Evolutionary conservation across 2,797 vertebrate species (phyloP).

Genomic region (Pipistrellus kuhlii): DNA sequence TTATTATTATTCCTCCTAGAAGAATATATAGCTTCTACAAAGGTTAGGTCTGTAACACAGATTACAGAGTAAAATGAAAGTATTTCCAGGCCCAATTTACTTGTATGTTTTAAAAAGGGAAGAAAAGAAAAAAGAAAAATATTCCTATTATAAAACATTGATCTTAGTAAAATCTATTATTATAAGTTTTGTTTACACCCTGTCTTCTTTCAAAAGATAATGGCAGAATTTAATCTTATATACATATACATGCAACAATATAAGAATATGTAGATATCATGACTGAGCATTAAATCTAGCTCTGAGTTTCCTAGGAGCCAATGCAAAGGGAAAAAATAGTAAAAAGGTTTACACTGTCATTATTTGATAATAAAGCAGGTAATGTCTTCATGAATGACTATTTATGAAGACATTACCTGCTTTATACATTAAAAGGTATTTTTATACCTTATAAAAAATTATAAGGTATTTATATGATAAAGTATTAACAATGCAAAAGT

Average conservation of each 20-base stretch:
- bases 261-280: neutral
- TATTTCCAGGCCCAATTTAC: neutral
- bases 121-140: neutral
- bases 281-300: neutral
- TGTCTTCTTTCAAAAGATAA: neutral
- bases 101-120: neutral
- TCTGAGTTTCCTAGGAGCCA: slow-evolving; percentile 12
- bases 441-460: no score
- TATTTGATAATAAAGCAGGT: slow-evolving; percentile 3
- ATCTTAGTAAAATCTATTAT: neutral
- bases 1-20: neutral
- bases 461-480: neutral
- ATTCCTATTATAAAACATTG: neutral
- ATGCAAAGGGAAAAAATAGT: neutral
- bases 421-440: no score
- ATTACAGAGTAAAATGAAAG: neutral
- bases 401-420: neutral
- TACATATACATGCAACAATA: neutral
- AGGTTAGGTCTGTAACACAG: neutral
- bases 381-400: neutral
- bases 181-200: neutral
- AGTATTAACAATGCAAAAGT: neutral
- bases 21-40: neutral
- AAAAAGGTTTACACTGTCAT: neutral
- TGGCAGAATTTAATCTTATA: neutral